A percentile compares a stretch with the other conserved stretches of the same genome.
Evolutionary conservation across 2,797 vertebrate genomes (phyloP).

Genomic region (Ataeniobius toweri): DNA sequence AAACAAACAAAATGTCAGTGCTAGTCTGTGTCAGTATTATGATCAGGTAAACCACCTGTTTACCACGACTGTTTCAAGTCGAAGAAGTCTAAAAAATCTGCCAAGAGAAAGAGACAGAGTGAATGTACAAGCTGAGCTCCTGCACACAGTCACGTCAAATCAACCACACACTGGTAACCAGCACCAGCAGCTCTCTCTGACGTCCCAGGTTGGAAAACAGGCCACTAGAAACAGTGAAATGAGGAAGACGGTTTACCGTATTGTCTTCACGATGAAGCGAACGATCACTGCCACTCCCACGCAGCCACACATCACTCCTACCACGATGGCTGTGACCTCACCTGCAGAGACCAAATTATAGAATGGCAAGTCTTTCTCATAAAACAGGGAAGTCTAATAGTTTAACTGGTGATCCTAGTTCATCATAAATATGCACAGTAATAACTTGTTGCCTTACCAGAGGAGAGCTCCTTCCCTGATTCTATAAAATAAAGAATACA

Average conservation of each 20-base stretch:
- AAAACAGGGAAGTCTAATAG: not conserved
- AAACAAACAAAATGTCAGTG: conserved; percentile 20
- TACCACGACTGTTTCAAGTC: conserved; percentile 69
- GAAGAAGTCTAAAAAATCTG: conserved; percentile 79
- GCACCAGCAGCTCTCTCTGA: not conserved
- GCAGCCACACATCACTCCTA: conserved; percentile 81
- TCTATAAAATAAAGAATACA: conserved; percentile 55
- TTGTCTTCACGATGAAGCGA: conserved; percentile 80
- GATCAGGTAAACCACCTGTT: conserved; percentile 75
- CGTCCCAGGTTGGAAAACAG: conserved; percentile 7
- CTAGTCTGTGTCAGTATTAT: conserved; percentile 52
- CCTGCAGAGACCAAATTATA: conserved; percentile 55
- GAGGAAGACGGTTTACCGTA: conserved; percentile 67
- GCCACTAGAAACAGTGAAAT: not conserved
- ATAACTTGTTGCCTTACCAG: conserved; percentile 64
- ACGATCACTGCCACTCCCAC: conserved; percentile 78
- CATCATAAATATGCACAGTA: not conserved
- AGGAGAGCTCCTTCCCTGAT: conserved; percentile 70
- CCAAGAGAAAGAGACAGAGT: conserved; percentile 60
- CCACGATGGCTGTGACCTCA: conserved; percentile 80
- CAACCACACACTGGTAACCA: not conserved
- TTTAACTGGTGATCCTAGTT: not conserved
- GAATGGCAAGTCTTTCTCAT: not conserved
- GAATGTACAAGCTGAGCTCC: conserved; percentile 18
- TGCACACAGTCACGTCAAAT: conserved; percentile 5